phyloP scores from a whole-genome alignment of 2,113 vertebrate genomes.

The Petaurus breviceps region DNA sequence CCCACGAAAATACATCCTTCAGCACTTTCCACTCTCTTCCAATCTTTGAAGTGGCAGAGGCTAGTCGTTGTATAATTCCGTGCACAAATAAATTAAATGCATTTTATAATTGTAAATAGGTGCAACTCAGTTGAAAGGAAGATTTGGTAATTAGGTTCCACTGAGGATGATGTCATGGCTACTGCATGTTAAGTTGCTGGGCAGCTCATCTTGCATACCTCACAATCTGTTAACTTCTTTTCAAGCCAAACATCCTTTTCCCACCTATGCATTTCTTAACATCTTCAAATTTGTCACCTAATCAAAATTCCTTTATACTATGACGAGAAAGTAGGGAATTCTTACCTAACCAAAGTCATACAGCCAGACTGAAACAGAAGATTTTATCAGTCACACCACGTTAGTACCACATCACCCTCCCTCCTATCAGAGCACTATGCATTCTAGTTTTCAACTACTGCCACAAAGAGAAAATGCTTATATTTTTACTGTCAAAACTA shows the following conservation, averaged over 20 bases:
- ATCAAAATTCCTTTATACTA: constrained; percentile 52
- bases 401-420: constrained; percentile 11
- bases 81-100: constrained; percentile 13
- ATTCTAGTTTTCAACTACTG: constrained; percentile 10
- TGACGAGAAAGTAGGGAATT: constrained; percentile 41
- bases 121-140: neutral
- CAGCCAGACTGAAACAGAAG: constrained; percentile 17
- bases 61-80: constrained; percentile 22
- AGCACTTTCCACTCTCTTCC: constrained; percentile 39
- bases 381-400: neutral
- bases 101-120: neutral
- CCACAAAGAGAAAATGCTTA: constrained; percentile 6
- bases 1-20: constrained; percentile 24
- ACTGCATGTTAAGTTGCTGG: neutral
- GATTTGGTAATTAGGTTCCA: neutral
- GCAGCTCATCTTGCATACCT: neutral
- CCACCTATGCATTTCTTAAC: constrained; percentile 47
- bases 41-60: constrained; percentile 8
- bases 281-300: constrained; percentile 15
- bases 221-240: constrained; percentile 2
- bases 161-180: neutral
- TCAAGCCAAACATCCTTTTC: constrained; percentile 31
- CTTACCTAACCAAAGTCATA: constrained; percentile 46
- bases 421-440: constrained; percentile 3
- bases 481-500: constrained; percentile 21